Evolutionary conservation across 2,888 invertebrate genomes (phyloP), one percentile per base, ranked within the genome.

Genomic region (Eupithecia dodoneata): DNA sequence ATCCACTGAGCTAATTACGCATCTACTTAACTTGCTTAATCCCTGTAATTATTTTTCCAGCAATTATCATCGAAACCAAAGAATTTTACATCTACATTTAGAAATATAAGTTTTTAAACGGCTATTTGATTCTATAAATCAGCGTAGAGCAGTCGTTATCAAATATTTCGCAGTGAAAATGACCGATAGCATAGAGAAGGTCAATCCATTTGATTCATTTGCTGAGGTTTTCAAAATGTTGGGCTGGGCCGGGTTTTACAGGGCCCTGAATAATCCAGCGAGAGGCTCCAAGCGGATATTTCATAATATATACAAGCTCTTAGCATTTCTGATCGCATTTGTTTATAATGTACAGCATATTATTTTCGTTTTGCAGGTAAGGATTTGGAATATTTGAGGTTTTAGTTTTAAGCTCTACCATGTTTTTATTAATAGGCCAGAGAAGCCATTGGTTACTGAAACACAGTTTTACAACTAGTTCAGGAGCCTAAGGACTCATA

Each of bases 121-220:
- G 3, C 4, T 63, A 63, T 30, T 63, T 30, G 63, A 63, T 10
- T 59, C 18, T 59, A 3, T 18, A 18, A 42, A 9, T 15, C 30
- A 73, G 74, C 63, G 15, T 44, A 30, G 30, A 73, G 49, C 73
- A 76, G 65, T 72, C 63, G 77, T 74, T 65, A 12, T 63, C 30
- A 63, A 80, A 82, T 81, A 81, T 78, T 80, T 77, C 52, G 75
- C 42, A 59, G 49, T 41, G 45, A 81, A 80, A 78, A 82, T 82
- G 80, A 80, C 76, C 76, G 79, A 81, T 79, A 77, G 74, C 72
- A 77, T 75, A 59, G 76, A 79, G 77, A 83, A 81, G 80, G 79
- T 84, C 4, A 80, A 75, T 6, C 88, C 89, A 5, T 86, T 87
- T 77, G 86, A 89, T 73, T 85, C 88, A 7, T 89, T 89, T 76